A percentile compares a stretch with the other conserved stretches of the same genome.
phyloP scores from a whole-genome alignment of 2,797 vertebrate genomes.

The Diplodus puntazzo region DNA sequence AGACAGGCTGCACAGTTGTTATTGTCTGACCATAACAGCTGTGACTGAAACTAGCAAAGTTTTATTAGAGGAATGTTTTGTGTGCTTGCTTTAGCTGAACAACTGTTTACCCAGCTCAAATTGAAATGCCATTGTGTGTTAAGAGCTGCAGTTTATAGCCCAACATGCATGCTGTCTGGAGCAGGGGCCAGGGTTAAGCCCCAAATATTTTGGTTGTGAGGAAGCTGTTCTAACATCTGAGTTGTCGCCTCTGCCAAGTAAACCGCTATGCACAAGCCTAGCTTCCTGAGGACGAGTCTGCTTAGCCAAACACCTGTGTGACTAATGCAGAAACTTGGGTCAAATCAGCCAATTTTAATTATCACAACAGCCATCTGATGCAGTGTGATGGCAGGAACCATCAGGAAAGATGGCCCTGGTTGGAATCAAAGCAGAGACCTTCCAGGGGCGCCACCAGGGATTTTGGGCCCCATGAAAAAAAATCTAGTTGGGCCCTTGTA shows the following conservation, averaged over 20 bases:
- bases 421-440: not conserved
- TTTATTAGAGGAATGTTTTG: not conserved
- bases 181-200: not conserved
- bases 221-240: not conserved
- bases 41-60: not conserved
- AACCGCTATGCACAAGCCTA: not conserved
- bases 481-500: no score
- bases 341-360: not conserved
- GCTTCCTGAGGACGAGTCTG: not conserved
- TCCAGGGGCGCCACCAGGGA: no score
- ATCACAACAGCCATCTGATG: not conserved
- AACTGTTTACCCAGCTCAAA: not conserved
- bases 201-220: not conserved
- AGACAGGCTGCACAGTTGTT: not conserved
- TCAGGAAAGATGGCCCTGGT: not conserved
- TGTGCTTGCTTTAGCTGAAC: not conserved
- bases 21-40: not conserved
- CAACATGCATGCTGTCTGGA: not conserved
- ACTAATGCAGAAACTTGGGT: not conserved
- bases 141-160: not conserved
- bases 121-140: not conserved
- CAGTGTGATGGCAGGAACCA: not conserved
- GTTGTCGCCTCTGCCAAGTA: not conserved
- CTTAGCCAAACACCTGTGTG: not conserved
- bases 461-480: no score